Conservation (phyloP, 1,140 invertebrate genomes). For the Drosophila sucinea region DNA sequence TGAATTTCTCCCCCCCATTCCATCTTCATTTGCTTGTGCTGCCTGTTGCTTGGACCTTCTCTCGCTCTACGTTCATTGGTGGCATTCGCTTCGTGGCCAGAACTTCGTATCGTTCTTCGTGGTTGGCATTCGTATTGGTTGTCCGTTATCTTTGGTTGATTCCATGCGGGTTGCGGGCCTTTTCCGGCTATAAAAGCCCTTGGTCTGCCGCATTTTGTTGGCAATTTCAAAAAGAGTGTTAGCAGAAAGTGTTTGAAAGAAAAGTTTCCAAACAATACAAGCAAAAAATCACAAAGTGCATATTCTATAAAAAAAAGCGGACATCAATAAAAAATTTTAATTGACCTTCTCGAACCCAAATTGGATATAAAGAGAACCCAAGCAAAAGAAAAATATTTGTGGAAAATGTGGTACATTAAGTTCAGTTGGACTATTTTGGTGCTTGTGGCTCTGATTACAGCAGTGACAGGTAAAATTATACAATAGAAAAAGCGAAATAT, state of each 20-base stretch:
- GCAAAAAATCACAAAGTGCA: conserved; percentile 41
- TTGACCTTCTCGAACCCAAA: conserved; percentile 2
- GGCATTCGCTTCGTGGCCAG: conserved; percentile 45
- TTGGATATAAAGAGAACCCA: neutral
- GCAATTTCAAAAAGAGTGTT: conserved; percentile 63
- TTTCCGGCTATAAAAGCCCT: conserved; percentile 69
- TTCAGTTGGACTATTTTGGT: conserved; percentile 69
- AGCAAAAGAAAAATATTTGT: neutral
- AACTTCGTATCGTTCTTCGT: conserved; percentile 29
- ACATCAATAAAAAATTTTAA: neutral
- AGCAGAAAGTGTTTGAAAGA: conserved; percentile 8
- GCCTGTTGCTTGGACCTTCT: conserved; percentile 66
- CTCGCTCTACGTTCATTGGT: conserved; percentile 59
- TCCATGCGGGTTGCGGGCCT: conserved; percentile 28
- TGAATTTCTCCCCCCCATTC: conserved; percentile 4
- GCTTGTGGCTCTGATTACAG: conserved; percentile 55
- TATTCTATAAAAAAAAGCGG: conserved; percentile 27
- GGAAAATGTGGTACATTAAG: conserved; percentile 67
- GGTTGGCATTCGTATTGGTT: conserved; percentile 54
- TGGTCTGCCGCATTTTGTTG: conserved; percentile 62
- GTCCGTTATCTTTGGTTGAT: conserved; percentile 55
- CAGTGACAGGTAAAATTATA: conserved; percentile 54
- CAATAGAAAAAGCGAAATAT: neutral
- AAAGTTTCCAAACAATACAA: conserved; percentile 32
- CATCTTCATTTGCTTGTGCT: neutral